Base-by-base conservation (phyloP, 35 echinoderm and acorn worm species). In the Strongylocentrotus purpuratus region DNA sequence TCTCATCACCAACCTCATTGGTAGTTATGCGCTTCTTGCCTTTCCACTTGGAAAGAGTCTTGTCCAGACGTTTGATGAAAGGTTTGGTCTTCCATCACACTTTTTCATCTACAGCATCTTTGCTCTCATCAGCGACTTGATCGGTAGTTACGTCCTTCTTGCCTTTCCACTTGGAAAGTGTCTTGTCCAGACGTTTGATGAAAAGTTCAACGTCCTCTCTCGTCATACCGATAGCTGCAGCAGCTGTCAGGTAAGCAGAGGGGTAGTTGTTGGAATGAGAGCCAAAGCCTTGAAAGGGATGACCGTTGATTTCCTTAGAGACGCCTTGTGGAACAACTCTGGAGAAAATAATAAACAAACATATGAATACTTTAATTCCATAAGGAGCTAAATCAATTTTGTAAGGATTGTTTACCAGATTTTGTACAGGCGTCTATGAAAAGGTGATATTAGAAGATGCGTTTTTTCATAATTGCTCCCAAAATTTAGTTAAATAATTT, bases 181-280 rank as follows among this genome's bases (percentile, higher is more conserved):
- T 97, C 85, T 99, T 99, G 94, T 99, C 97, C 65, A 99, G 61
- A 22, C 97, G 46, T 59, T 99, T 99, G 7, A 97, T 90, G 88
- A 99, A 99, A 11, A 97, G 94, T 78, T 97, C 97, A 25, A 99
- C 97, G 88, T 99, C 98, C 10, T 97, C 50, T 92, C 91, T 97
- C 22, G 97, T 97, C 94, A 99, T 99, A n/a, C 98, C 98, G 20
- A 99, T 87, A 32, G 98, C 98, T 90, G 98, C 98, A 20, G 98
- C 98, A 5, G 97, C 98, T 1, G 98, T 99, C 20, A 99, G 52
- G 90, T 99, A 99, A 31, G 97, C 97, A 61, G 88, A 97, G n/a
- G 95, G 96, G 86, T 99, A 99, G 46, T n/a, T 13, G 87, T 99
- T 94, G 12, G 85, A 94, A 91, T 99, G 98, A 7, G 97, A 96